Evolutionary conservation across 1,140 invertebrate species (phyloP).

Genomic region (Lineus longissimus): DNA sequence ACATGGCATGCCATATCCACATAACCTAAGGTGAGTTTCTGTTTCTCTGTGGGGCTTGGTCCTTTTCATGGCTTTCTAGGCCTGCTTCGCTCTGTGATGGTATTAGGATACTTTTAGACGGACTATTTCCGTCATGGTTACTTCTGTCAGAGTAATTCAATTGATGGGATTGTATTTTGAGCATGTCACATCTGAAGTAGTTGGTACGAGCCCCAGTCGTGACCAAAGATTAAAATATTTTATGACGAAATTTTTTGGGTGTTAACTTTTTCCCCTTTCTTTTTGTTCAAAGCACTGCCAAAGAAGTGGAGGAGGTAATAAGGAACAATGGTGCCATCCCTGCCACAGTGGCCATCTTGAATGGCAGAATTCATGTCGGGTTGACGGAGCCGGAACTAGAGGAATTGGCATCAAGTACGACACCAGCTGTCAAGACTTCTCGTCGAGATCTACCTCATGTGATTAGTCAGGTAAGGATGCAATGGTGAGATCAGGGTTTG

Average conservation of each 20-base stretch:
- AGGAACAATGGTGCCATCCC: constrained; percentile 75
- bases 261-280: not conserved
- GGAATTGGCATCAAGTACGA: constrained; percentile 41
- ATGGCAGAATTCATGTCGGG: constrained; percentile 78
- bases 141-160: not conserved
- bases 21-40: constrained; percentile 69
- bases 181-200: too few species aligned
- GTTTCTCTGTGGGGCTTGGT: not conserved
- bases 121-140: not conserved
- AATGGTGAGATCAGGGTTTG: too few species aligned
- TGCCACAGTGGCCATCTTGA: constrained; percentile 85
- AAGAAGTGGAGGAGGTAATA: constrained; percentile 75
- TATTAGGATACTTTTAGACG: too few species aligned
- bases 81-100: too few species aligned
- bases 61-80: too few species aligned
- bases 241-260: not conserved
- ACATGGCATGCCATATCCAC: constrained; percentile 94
- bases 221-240: too few species aligned
- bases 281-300: constrained; percentile 64
- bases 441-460: constrained; percentile 79
- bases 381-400: constrained; percentile 64
- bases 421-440: constrained; percentile 71
- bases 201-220: too few species aligned
- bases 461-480: constrained; percentile 65
- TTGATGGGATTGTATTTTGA: too few species aligned